Percentiles rank a stretch among this genome's conserved stretches.
Conservation (phyloP, 1,140 invertebrate species). For the Drosophila melanogaster region DNA sequence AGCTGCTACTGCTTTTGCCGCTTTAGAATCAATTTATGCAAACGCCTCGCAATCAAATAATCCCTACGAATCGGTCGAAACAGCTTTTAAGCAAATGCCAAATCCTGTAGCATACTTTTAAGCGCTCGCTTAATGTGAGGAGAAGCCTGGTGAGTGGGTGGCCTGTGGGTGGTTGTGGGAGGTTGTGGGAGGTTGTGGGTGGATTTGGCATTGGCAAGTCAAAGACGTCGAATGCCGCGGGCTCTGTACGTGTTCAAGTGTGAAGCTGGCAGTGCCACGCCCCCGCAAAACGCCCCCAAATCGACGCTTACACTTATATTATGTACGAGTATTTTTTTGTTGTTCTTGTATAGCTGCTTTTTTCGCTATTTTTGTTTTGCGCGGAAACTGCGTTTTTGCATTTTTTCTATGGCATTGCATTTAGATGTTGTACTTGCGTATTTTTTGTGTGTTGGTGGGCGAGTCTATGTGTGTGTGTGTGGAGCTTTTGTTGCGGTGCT, state of each 20-base stretch:
- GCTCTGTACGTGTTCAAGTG: slow-evolving; percentile 74
- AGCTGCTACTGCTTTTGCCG: slow-evolving; percentile 36
- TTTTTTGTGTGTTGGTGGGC: slow-evolving; percentile 19
- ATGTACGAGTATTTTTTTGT: slow-evolving; percentile 31
- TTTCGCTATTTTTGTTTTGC: slow-evolving; percentile 54
- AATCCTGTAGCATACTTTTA: slow-evolving; percentile 75
- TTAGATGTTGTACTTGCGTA: slow-evolving; percentile 60
- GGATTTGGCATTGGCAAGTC: slow-evolving; percentile 36
- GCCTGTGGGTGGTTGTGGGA: neutral
- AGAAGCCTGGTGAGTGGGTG: slow-evolving; percentile 7
- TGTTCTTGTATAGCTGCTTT: slow-evolving; percentile 3
- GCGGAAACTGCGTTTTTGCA: slow-evolving; percentile 72
- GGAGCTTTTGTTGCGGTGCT: slow-evolving; percentile 70
- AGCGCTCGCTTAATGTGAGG: slow-evolving; percentile 64
- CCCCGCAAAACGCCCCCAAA: slow-evolving; percentile 50
- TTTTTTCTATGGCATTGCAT: slow-evolving; percentile 70
- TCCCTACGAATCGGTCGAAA: slow-evolving; percentile 59
- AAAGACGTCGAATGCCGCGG: slow-evolving; percentile 56
- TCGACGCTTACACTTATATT: slow-evolving; percentile 66
- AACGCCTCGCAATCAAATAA: slow-evolving; percentile 57
- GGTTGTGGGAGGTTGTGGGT: slow-evolving; percentile 14
- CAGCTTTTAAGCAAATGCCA: slow-evolving; percentile 76
- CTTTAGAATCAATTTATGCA: slow-evolving; percentile 72
- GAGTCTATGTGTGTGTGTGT: slow-evolving; percentile 43
- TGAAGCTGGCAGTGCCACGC: slow-evolving; percentile 70